These are phyloP conservation scores for Magallana gigas DNA, from an alignment of 1,140 invertebrate species.

Conservation along the genomic window DNA sequence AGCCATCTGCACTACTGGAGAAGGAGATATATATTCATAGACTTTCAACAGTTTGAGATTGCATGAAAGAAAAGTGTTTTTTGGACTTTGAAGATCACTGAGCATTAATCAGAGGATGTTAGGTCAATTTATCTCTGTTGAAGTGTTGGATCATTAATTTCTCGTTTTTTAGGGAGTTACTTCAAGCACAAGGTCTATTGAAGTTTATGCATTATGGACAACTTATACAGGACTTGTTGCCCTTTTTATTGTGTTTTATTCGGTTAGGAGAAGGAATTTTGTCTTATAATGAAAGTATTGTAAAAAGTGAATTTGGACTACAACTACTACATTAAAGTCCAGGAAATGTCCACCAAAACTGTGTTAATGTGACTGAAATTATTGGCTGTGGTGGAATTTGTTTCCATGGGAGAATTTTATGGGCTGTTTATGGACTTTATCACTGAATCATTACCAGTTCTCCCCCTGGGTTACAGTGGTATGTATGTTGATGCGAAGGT, in stretches of 20 bases:
- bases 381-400: constrained; percentile 20
- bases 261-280: background rate
- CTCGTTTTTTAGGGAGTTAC: background rate
- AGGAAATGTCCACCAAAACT: constrained; percentile 22
- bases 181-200: background rate
- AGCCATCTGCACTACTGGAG: constrained; percentile 24
- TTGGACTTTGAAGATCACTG: constrained; percentile 16
- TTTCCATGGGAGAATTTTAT: constrained; percentile 33
- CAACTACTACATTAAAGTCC: background rate
- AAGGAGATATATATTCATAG: background rate
- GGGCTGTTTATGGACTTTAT: constrained; percentile 33
- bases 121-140: constrained; percentile 1
- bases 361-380: constrained; percentile 34
- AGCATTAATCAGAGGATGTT: constrained; percentile 33
- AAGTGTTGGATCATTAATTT: constrained; percentile 29
- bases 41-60: background rate
- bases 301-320: no score
- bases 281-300: background rate
- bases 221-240: background rate
- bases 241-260: background rate
- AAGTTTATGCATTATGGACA: background rate
- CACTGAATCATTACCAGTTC: constrained; percentile 23
- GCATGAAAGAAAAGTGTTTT: background rate
- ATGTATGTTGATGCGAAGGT: constrained; percentile 24
- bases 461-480: constrained; percentile 26